Base-by-base conservation (phyloP, 92 coral and sea anemone species). In the Galaxea fascicularis region DNA sequence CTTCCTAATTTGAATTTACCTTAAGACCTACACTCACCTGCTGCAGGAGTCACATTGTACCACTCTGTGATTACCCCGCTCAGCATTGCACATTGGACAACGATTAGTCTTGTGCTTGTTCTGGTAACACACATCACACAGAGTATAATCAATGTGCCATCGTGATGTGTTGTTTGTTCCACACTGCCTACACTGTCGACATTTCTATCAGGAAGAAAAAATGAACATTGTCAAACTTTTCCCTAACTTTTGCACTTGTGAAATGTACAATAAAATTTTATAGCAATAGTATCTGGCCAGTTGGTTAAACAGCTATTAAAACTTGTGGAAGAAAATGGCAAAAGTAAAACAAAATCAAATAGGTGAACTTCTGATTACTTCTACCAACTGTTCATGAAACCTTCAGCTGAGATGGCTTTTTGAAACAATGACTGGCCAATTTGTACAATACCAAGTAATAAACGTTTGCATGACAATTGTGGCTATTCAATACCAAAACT, bases 1-100 rank as follows among this genome's bases (percentile, higher is more conserved):
- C 1, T 49, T 49, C 10, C 17, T 49, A 7, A 28, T 60, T 60
- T 17, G 24, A 7, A 5, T 57, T 20, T 17, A 7, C 18, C 21
- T 0, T 16, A 15, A 57, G 1, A 17, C n/a, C 9, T 60, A 60
- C 20, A 86, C 93, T 59, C 77, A 97, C 99, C 95, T 97, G 92
- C 96, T 97, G 60, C 99, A 97, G 0, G 99, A 92, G 77, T 95
- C 95, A 85, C 99, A 97, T 85, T 97, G 99, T 20, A 97, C 95
- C 12, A 92, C 91, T 73, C 86, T 92, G 39, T 91, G 92, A 41
- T 88, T 89, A 22, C 93, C 93, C 63, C 87, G 92, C 24, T 91
- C 91, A 17, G 93, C 88, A 53, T 89, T 91, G 66, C 99, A 97
- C 35, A 97, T 28, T 17, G 99, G 99, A 83, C 99, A 97, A 8